Evolutionary conservation across 2,797 vertebrate species (phyloP).

Genomic region (Acridotheres tristis): DNA sequence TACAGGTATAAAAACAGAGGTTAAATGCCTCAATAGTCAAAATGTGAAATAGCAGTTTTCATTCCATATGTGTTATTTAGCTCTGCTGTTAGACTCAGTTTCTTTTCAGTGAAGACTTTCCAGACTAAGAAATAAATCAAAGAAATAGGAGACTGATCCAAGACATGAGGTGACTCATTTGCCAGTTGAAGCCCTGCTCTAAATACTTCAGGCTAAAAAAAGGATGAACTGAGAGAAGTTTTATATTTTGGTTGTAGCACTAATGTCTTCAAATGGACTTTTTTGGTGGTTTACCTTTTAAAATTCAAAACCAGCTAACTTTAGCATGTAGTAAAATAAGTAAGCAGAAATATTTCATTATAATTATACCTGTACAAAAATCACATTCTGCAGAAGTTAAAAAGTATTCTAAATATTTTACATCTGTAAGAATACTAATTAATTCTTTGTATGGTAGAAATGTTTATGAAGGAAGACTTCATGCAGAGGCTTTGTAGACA

Average conservation of each 20-base stretch:
- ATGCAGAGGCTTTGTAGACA: not conserved
- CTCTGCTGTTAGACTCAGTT: not conserved
- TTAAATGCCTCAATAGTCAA: not conserved
- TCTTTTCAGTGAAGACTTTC: not conserved
- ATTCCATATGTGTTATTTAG: not conserved
- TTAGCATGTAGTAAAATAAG: slow-evolving; percentile 20
- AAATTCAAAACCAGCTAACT: slow-evolving; percentile 34
- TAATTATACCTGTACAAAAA: not conserved
- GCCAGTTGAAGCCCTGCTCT: not conserved
- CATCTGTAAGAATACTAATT: not conserved
- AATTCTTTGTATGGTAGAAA: not conserved
- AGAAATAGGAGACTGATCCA: not conserved
- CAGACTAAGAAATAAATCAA: not conserved
- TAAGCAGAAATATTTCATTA: not conserved
- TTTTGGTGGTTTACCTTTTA: not conserved
- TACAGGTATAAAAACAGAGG: not conserved
- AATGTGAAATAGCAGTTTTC: not conserved
- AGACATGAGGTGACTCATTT: not conserved
- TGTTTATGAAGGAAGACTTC: not conserved
- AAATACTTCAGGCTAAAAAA: not conserved
- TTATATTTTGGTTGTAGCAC: not conserved
- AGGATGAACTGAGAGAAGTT: slow-evolving; percentile 2
- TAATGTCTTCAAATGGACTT: slow-evolving; percentile 45
- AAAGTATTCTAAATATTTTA: slow-evolving; percentile 11
- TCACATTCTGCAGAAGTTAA: not conserved